Evolutionary conservation across 2,113 vertebrate species (phyloP), one percentile per base, ranked within the genome.

Genomic region (Hyla sarda): DNA sequence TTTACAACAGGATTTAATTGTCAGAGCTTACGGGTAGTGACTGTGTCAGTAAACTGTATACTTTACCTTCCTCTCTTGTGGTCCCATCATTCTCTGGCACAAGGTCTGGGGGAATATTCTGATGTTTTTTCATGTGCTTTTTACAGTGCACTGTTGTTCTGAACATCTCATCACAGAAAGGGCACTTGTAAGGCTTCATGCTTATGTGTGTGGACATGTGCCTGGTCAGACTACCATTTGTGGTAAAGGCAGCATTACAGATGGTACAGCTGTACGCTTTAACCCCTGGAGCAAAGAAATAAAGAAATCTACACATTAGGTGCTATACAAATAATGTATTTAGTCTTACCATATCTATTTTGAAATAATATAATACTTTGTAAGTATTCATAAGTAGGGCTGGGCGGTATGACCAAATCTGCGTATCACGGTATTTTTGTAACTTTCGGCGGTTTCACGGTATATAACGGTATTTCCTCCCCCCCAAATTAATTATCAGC

Each of bases 221-320:
- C 65, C 98, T 94, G 60, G 97, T 99, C 92, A 99, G 96, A 92
- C 98, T 99, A 83, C 98, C 97, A 21, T 99, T 99, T 88, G 98
- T 99, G 86, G 98, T 99, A 92, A 99, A 99, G 0, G 96, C 94
- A 0, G 97, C 94, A 6, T 92, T 95, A 80, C 98, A 99, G 37
- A 98, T 91, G 5, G 92, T 94, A 89, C 98, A 99, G 90, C 95
- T 97, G 91, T 96, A 99, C 6, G 97, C 96, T 90, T 99, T 99
- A 86, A 97, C 94, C 72, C 98, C 98, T 99, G 86, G 4, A 30
- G 16, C 6, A 14, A 30, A 76, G 41, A 54, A 14, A 54, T 0
- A 54, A 32, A 50, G 52, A 17, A 67, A 32, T 71, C 17, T 32
- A 17, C 21, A 69, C 17, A 71, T 23, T 3, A 21, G 17, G 32